Evolutionary conservation across 2,797 vertebrate species (phyloP).

Genomic region (Siniperca obscura): DNA sequence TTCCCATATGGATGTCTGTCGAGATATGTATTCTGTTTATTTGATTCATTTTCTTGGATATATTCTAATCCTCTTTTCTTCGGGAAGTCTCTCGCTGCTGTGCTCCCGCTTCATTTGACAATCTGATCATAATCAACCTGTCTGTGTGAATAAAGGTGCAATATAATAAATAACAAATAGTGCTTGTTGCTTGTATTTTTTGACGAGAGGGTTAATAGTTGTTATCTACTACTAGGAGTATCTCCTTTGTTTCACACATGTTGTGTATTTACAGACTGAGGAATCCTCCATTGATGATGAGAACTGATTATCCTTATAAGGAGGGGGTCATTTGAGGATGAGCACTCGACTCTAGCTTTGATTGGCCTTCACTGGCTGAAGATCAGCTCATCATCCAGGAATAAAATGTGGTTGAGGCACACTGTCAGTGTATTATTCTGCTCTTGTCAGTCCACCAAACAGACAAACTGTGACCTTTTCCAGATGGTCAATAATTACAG

Average conservation of each 20-base stretch:
- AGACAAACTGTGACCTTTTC: slow-evolving; percentile 26
- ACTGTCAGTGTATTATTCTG: background rate
- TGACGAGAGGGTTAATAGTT: background rate
- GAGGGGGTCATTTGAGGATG: background rate
- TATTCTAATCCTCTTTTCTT: slow-evolving; percentile 16
- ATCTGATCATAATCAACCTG: slow-evolving; percentile 4
- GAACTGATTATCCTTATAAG: slow-evolving; percentile 17
- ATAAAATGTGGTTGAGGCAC: background rate
- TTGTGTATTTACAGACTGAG: slow-evolving; percentile 1
- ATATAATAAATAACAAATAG: background rate
- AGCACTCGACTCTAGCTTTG: background rate
- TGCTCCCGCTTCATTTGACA: slow-evolving; percentile 2
- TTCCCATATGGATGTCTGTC: slow-evolving; percentile 21
- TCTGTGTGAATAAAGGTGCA: slow-evolving; percentile 16
- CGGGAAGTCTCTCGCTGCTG: background rate
- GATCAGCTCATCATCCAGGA: slow-evolving; percentile 20
- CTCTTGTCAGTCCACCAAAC: slow-evolving; percentile 14
- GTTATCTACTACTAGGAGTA: background rate
- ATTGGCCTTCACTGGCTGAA: slow-evolving; percentile 23
- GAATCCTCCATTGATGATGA: slow-evolving; percentile 9
- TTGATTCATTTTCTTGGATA: background rate
- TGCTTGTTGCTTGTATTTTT: background rate
- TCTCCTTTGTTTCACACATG: background rate
- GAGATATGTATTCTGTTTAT: slow-evolving; percentile 11
- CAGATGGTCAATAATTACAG: slow-evolving; percentile 4